These are phyloP conservation scores for Diadema setosum DNA, from an alignment of 35 echinoderm and acorn worm genomes.

Conservation along the genomic window DNA sequence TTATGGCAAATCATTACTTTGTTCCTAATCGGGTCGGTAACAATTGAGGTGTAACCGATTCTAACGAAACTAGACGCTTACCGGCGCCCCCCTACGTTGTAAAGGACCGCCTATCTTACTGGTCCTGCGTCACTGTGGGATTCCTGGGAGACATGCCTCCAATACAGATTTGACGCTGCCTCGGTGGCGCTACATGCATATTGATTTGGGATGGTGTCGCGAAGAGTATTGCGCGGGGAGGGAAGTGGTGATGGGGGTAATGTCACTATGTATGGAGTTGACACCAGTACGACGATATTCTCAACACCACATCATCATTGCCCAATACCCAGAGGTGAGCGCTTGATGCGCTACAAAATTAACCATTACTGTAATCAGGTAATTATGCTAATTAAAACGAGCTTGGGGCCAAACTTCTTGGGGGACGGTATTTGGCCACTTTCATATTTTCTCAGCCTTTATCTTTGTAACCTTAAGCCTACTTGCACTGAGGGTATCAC, in stretches of 20 bases:
- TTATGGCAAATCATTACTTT: constrained; percentile 16
- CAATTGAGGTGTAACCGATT: constrained; percentile 20
- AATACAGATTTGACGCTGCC: constrained; percentile 31
- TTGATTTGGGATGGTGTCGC: constrained; percentile 7
- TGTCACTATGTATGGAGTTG: constrained; percentile 22
- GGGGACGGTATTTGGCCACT: neutral
- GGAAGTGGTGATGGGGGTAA: neutral
- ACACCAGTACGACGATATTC: neutral
- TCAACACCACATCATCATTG: constrained; percentile 15
- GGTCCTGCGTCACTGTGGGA: constrained; percentile 12
- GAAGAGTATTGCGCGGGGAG: neutral
- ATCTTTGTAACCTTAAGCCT: no score
- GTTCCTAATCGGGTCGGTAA: neutral
- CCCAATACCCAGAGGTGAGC: constrained; percentile 15
- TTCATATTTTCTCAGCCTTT: no score
- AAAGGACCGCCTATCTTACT: neutral
- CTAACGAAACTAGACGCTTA: neutral
- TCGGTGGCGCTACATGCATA: constrained; percentile 13
- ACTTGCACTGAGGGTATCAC: no score
- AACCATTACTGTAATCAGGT: constrained; percentile 16
- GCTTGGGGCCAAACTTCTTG: neutral
- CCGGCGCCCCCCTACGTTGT: neutral
- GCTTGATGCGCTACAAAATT: constrained; percentile 16
- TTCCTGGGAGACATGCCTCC: constrained; percentile 11
- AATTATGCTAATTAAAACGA: constrained; percentile 23